Base-by-base conservation (phyloP, 2,113 vertebrate species). In the Rhodinocichla rosea region DNA sequence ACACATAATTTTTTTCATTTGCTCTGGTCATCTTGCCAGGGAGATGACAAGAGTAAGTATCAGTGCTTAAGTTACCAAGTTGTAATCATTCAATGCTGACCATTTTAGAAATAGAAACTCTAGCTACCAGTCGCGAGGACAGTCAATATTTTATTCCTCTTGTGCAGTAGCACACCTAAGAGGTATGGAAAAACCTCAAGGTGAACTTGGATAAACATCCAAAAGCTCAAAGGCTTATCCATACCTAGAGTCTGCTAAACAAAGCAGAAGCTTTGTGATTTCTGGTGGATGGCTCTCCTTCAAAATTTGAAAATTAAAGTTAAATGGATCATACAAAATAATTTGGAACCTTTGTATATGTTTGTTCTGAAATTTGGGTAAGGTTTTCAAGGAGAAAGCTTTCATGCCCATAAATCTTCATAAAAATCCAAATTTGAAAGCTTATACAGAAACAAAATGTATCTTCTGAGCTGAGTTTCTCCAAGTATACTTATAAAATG, bases 51-150 rank as follows among this genome's bases (percentile, higher is more conserved):
- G 69, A 11, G 9, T 45, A 64, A 3, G 7, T 47, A 69, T 11
- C 10, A 64, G 7, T 65, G 30, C 15, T 89, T 45, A 24, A 0
- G 0, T 73, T 91, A 33, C 26, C 32, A 55, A 62, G 2, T 33
- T 59, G 19, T 28, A 78, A 59, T 78, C 13, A 17, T 71, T 68
- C 22, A 52, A 2, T 33, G 33, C 8, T 53, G 10, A 57, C 11
- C 22, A 42, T 89, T 69, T 89, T 57, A 60, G 35, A 80, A 63
- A 71, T 10, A 49, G 9, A 84, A 71, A 47, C 15, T 15, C 9
- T 27, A 68, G 13, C 8, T 56, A 49, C 15, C 6, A 44, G 7
- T 39, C 5, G 5, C 0, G 2, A n/a, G 3, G 32, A 57, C 2
- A 62, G 42, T 23, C 18, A 80, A 42, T 74, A 65, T 47, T 62